Base-by-base conservation (phyloP, 2,888 invertebrate species). In the Tribolium freemani region DNA sequence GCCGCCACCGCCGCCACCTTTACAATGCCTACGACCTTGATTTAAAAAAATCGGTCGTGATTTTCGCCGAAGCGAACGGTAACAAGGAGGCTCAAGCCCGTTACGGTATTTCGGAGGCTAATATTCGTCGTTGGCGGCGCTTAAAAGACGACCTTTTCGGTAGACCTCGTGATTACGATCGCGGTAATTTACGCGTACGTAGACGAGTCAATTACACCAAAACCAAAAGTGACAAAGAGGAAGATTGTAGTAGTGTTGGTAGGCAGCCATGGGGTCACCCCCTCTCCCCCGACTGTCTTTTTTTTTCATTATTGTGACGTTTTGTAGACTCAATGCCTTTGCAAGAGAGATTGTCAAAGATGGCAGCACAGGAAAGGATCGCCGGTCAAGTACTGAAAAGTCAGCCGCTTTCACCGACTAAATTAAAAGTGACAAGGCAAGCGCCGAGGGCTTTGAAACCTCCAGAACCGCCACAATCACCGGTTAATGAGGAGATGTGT, bases 401-500 rank as follows among this genome's bases (percentile, higher is more conserved):
- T 64, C 83, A 84, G 67, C 80, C 85, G 1, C 68, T 84, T 6
- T 83, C 84, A 0, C 85, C 85, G 0, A 84, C 85, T n/a, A 85
- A 85, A 77, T 71, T 85, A 9, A 85, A 84, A 73, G 84, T 85
- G 5, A 84, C 84, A 0, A 73, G 85, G 57, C 84, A 83, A 69
- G 69, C 72, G 1, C 61, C 48, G 16, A 81, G 77, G 57, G 72
- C 13, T 16, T 54, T 72, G 3, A 54, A 21, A 44, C 31, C 45
- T 10, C 58, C 56, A 44, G 58, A 73, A n/a, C 66, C 50, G 45
- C 57, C 69, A 16, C 61, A 16, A 26, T 69, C 75, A 16, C 78
- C 79, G 0, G 72, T 75, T 1, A 74, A 76, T 4, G 84, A 86
- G 26, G 87, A 87, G 71, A 86, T 88, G 31, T 88, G 87, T 79